Conservation (phyloP, 2,113 vertebrate genomes). For the Semnornis frantzii region DNA sequence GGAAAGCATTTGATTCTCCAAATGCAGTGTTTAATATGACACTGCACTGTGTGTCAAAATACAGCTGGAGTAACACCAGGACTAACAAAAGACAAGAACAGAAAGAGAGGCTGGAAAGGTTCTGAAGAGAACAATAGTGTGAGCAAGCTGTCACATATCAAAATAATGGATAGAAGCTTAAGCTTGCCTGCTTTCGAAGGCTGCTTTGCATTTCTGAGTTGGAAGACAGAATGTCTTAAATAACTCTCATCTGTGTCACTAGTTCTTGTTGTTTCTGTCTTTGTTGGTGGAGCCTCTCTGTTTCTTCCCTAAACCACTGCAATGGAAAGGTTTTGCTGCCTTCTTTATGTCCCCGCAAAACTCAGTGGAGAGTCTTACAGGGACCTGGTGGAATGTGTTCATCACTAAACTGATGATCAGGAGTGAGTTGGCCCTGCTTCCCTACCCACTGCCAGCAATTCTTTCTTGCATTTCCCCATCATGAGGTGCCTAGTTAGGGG, state of each 20-base stretch:
- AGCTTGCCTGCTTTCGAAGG: neutral
- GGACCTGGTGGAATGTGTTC: neutral
- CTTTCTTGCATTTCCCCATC: neutral
- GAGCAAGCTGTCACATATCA: neutral
- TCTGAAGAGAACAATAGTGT: neutral
- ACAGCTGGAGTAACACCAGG: neutral
- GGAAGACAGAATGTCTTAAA: neutral
- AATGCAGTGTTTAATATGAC: neutral
- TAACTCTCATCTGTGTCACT: neutral
- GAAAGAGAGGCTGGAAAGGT: neutral
- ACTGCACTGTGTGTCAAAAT: neutral
- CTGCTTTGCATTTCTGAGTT: neutral
- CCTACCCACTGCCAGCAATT: neutral
- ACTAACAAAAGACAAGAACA: neutral
- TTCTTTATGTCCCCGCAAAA: neutral
- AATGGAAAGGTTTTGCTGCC: neutral
- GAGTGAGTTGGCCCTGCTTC: neutral
- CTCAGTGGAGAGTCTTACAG: neutral
- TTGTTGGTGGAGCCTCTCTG: neutral
- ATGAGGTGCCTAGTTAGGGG: neutral
- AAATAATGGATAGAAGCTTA: neutral
- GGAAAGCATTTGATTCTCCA: neutral
- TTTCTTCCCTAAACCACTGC: neutral
- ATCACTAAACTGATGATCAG: neutral
- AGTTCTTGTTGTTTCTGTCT: neutral